phyloP scores from a whole-genome alignment of 2,113 vertebrate genomes.

The Laterallus jamaicensis region DNA sequence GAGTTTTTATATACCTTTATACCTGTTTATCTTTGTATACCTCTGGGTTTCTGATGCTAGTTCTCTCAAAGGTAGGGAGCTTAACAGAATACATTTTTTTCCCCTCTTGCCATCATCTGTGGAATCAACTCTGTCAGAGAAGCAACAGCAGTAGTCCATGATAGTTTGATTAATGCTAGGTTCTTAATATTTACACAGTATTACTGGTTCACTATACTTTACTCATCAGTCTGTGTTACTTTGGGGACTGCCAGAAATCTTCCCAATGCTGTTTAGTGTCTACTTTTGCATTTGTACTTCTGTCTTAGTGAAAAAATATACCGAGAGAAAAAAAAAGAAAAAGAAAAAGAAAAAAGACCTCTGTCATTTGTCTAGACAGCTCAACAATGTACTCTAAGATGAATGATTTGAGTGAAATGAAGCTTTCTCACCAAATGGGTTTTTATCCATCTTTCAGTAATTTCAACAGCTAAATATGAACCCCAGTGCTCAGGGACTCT shows the following conservation, averaged over 20 bases:
- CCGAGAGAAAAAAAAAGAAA: not conserved
- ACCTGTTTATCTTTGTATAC: not conserved
- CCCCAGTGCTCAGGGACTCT: not conserved
- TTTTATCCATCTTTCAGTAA: not conserved
- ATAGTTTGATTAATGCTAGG: not conserved
- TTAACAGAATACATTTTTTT: not conserved
- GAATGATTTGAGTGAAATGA: not conserved
- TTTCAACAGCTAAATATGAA: conserved; percentile 13
- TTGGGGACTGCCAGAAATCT: not conserved
- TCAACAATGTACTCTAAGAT: not conserved
- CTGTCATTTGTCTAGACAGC: not conserved
- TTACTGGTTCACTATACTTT: not conserved
- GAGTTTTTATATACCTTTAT: not conserved
- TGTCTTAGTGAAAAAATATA: not conserved
- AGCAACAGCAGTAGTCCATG: not conserved
- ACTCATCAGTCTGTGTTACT: not conserved
- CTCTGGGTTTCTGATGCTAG: not conserved
- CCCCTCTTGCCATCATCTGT: not conserved
- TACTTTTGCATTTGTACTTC: not conserved
- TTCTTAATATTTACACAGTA: not conserved
- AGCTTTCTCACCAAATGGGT: not conserved
- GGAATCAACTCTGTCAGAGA: not conserved
- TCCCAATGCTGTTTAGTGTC: not conserved
- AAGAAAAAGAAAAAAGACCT: not conserved
- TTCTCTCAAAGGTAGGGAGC: not conserved